Base-by-base conservation (phyloP, 2,113 vertebrate genomes). In the Halichoerus grypus region DNA sequence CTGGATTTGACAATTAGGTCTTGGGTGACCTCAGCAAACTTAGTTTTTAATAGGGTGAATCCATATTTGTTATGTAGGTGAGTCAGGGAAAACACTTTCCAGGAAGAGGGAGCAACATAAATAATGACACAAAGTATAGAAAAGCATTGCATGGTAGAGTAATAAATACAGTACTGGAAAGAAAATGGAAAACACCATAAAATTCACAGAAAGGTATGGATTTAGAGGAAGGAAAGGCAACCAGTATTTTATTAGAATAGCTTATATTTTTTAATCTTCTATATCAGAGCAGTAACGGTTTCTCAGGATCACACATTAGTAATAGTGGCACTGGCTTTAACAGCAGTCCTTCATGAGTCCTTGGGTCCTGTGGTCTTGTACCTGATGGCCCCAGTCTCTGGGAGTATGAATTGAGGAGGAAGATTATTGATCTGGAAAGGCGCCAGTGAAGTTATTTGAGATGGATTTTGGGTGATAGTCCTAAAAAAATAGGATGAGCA, bases 401-500 rank as follows among this genome's bases (percentile, higher is more conserved):
- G 61, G 65, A 84, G 13, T 13, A 33, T 39, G 21, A 12, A 67
- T 18, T 39, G 22, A 42, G 46, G 87, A 77, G 36, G 57, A 69
- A 21, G 16, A 59, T 19, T 46, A 39, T 4, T 91, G 65, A 86
- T 46, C 33, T 59, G 15, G 28, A 81, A 95, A 80, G 57, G 24
- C 24, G 59, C 14, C 26, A n/a, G 49, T 49, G 10, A 77, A 51
- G 57, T 81, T 28, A 15, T 19, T 53, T 82, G 63, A 86, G 26
- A 42, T n/a, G 18, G 39, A 88, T 71, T 88, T 92, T 33, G 18
- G 21, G 46, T 39, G 2, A 39, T 80, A 80, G 42, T 81, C 24
- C 53, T 91, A 65, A 72, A 65, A 79, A 97, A 92, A 88, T 49
- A 42, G 22, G 46, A 88, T 96, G 13, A 90, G 33, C 49, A 92